Conservation (phyloP, 2,888 invertebrate species). For the Argyresthia goedartella region DNA sequence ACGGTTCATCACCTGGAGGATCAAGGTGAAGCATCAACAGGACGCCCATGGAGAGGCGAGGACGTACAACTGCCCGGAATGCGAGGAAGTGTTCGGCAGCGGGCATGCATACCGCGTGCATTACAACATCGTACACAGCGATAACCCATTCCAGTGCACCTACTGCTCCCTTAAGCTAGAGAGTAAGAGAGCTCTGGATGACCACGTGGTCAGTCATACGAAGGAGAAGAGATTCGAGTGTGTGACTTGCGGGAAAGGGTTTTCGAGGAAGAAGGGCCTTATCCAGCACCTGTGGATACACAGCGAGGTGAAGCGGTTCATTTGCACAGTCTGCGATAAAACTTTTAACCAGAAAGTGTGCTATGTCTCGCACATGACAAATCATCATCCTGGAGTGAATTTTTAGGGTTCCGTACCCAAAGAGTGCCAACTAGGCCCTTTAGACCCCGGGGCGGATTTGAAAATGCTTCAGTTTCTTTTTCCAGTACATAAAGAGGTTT, state of each 20-base stretch:
- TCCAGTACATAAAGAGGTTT: no score
- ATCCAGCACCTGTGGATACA: slow-evolving; percentile 48
- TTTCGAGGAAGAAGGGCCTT: slow-evolving; percentile 43
- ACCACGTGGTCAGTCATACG: slow-evolving; percentile 24
- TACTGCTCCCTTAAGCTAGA: slow-evolving; percentile 28
- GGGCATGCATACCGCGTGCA: background rate
- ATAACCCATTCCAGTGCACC: slow-evolving; percentile 20
- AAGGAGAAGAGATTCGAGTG: slow-evolving; percentile 33
- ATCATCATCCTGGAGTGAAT: slow-evolving; percentile 1
- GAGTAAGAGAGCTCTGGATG: background rate
- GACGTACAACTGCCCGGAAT: slow-evolving; percentile 4
- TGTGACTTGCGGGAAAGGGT: slow-evolving; percentile 40
- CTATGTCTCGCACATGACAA: background rate
- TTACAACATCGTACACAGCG: background rate
- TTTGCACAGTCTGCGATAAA: slow-evolving; percentile 37
- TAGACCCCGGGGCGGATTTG: no score
- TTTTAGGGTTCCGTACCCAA: background rate
- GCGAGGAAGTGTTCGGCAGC: slow-evolving; percentile 1
- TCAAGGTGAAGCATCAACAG: slow-evolving; percentile 4
- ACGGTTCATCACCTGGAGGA: slow-evolving; percentile 22
- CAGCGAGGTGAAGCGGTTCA: slow-evolving; percentile 41
- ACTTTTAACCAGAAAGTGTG: slow-evolving; percentile 1
- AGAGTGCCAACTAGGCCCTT: no score
- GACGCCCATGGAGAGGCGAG: background rate
- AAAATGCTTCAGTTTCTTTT: no score